phyloP scores from a whole-genome alignment of 1,140 invertebrate species.

The Sarcophaga bullata region DNA sequence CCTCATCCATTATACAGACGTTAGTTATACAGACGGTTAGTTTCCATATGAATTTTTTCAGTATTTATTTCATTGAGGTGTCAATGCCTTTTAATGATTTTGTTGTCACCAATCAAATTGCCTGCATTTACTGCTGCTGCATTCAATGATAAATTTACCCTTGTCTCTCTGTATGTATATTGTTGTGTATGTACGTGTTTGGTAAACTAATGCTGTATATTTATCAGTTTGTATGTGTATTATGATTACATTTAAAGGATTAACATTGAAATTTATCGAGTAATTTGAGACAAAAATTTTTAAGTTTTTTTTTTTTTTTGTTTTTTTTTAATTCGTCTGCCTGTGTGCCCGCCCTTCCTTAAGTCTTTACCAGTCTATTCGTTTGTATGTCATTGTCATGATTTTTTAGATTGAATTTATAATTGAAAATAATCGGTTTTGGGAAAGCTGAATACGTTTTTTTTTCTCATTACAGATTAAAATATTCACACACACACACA shows the following conservation, averaged over 20 bases:
- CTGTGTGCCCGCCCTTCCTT: neutral
- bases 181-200: neutral
- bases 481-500: neutral
- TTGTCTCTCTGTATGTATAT: neutral
- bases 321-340: neutral
- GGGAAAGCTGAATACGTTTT: neutral
- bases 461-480: neutral
- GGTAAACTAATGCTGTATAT: neutral
- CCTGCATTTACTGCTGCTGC: neutral
- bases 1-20: neutral
- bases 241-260: slow-evolving; percentile 37
- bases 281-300: slow-evolving; percentile 33
- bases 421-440: neutral
- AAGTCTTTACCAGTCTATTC: neutral
- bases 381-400: slow-evolving; percentile 19
- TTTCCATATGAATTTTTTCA: neutral
- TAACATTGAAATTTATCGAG: slow-evolving; percentile 27
- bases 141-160: slow-evolving; percentile 8
- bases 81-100: slow-evolving; percentile 28
- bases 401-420: neutral
- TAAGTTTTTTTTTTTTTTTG: too few relatives aligned
- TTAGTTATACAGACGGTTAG: neutral
- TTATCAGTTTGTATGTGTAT: neutral
- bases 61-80: slow-evolving; percentile 9
- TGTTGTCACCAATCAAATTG: slow-evolving; percentile 33